Conservation (phyloP, 2,888 invertebrate species). For the Erebia ligea region DNA sequence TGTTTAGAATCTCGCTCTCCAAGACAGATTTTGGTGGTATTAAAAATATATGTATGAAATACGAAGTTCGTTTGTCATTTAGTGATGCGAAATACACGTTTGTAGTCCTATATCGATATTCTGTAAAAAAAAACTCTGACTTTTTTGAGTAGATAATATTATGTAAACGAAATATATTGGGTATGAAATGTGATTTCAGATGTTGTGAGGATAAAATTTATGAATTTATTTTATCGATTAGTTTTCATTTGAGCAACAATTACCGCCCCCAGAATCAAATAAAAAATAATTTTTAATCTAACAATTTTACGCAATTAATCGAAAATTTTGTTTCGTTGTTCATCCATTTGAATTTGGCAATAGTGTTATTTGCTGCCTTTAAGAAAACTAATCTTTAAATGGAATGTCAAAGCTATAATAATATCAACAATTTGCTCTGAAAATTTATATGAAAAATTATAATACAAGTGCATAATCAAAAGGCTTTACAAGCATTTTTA, state of each 20-base stretch:
- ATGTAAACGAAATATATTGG: constrained; percentile 62
- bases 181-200: constrained; percentile 68
- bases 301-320: constrained; percentile 16
- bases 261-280: constrained; percentile 12
- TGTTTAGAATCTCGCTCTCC: constrained; percentile 79
- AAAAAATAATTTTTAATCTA: constrained; percentile 19
- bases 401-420: constrained; percentile 43
- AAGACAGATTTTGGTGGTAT: constrained; percentile 67
- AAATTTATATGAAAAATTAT: constrained; percentile 39
- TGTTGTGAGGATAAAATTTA: constrained; percentile 45
- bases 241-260: constrained; percentile 51
- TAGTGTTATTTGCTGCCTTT: constrained; percentile 44
- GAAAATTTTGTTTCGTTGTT: background rate
- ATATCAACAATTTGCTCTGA: constrained; percentile 38
- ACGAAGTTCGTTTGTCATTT: constrained; percentile 66
- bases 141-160: constrained; percentile 62
- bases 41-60: constrained; percentile 66
- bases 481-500: constrained; percentile 42
- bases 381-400: constrained; percentile 54
- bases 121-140: constrained; percentile 76
- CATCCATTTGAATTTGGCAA: constrained; percentile 9
- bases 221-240: constrained; percentile 50
- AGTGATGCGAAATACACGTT: constrained; percentile 72
- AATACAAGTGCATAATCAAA: constrained; percentile 46
- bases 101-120: constrained; percentile 71